Conservation (phyloP, 2,113 vertebrate genomes). For the Callipepla squamata region DNA sequence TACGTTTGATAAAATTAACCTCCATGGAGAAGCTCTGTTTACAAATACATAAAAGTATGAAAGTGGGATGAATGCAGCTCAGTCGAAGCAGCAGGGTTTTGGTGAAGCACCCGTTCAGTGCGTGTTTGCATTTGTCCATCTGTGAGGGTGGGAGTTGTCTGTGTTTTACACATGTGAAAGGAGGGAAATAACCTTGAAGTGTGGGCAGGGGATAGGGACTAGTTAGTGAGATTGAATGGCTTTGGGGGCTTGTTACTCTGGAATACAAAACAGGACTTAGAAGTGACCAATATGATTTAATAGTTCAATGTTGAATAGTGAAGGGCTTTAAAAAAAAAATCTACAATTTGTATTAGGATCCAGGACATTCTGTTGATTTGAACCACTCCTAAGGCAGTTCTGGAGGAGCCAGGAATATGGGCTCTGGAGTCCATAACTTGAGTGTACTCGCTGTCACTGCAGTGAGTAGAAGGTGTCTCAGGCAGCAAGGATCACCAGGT, state of each 20-base stretch:
- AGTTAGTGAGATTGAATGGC: background rate
- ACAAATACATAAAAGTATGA: background rate
- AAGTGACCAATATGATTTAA: rapidly evolving
- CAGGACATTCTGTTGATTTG: background rate
- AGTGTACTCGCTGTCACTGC: too few species aligned
- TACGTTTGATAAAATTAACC: background rate
- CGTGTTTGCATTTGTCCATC: background rate
- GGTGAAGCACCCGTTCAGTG: background rate
- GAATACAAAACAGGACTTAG: background rate
- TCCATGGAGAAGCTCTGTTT: background rate
- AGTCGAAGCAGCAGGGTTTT: background rate
- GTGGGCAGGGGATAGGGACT: background rate
- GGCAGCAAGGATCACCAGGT: too few species aligned
- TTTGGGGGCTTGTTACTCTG: background rate
- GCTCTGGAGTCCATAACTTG: too few species aligned
- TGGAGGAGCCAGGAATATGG: too few species aligned
- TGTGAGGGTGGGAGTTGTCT: background rate
- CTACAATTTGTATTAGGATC: background rate
- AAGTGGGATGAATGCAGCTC: background rate
- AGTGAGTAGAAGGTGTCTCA: too few species aligned
- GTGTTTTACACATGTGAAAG: background rate
- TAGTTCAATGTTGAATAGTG: background rate
- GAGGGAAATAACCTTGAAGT: background rate
- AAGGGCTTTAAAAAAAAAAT: background rate
- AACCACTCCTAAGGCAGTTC: background rate